Conservation (phyloP, 1,140 invertebrate genomes). For the Pomacea maculata region DNA sequence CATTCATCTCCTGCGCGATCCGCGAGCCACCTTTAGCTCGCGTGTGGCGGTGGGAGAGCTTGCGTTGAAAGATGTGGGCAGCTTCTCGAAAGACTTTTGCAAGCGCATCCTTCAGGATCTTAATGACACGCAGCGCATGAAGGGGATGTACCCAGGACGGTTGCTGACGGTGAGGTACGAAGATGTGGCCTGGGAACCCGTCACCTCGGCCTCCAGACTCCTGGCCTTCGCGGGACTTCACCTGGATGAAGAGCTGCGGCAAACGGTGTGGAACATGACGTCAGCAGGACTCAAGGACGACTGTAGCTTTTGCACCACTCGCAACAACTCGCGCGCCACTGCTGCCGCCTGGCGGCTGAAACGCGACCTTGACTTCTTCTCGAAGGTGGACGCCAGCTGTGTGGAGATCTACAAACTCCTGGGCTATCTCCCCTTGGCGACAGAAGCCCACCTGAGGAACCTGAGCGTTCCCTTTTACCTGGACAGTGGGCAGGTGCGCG, state of each 20-base stretch:
- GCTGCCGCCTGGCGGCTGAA: conserved; percentile 11
- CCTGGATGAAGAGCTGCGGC: not conserved
- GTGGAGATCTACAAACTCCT: not conserved
- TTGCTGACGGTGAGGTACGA: conserved; percentile 30
- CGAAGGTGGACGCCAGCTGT: not conserved
- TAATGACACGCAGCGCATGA: not conserved
- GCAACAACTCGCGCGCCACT: conserved; percentile 16
- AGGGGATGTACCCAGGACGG: conserved; percentile 7
- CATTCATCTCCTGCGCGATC: conserved; percentile 36
- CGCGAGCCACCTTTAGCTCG: conserved; percentile 23
- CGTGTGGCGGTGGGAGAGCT: not conserved
- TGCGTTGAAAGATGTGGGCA: not conserved
- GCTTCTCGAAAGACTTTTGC: conserved; percentile 12
- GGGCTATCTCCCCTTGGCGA: not conserved
- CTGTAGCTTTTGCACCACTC: not conserved
- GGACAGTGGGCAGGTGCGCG: not conserved
- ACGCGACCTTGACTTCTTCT: not conserved
- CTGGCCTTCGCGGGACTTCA: conserved; percentile 26
- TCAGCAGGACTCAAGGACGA: not conserved
- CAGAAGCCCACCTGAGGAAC: conserved; percentile 3
- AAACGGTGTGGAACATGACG: conserved; percentile 23
- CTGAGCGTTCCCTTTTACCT: not conserved
- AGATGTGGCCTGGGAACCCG: conserved; percentile 21
- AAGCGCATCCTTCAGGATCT: conserved; percentile 18
- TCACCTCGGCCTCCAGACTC: conserved; percentile 9